Conservation (phyloP, 2,888 invertebrate species). For the Plebejus anna region DNA sequence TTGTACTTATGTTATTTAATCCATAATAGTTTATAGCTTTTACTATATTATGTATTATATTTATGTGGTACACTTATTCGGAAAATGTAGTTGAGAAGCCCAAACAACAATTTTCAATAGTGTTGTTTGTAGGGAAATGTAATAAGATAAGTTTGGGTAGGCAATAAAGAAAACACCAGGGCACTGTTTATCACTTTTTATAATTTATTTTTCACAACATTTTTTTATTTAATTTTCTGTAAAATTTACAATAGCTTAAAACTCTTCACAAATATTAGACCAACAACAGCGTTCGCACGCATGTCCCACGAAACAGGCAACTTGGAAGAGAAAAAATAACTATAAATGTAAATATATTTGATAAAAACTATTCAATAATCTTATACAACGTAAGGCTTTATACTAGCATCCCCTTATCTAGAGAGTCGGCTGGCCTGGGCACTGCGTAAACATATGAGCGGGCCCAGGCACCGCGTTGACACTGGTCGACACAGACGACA, state of each 20-base stretch:
- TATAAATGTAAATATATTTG: conserved; percentile 63
- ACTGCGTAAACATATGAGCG: conserved; percentile 40
- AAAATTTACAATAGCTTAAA: conserved; percentile 80
- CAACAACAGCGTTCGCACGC: conserved; percentile 57
- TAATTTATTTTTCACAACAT: conserved; percentile 80
- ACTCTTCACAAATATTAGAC: conserved; percentile 76
- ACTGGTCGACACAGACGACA: background rate
- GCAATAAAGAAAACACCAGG: conserved; percentile 51
- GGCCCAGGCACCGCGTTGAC: conserved; percentile 20
- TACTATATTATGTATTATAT: no score
- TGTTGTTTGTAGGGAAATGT: background rate
- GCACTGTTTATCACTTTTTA: conserved; percentile 78
- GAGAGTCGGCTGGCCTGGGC: conserved; percentile 63
- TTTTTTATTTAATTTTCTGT: conserved; percentile 77
- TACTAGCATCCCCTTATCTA: conserved; percentile 63
- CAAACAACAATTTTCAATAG: background rate
- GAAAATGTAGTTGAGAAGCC: background rate
- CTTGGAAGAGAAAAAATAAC: conserved; percentile 63
- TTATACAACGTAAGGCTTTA: conserved; percentile 64
- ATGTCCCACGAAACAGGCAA: conserved; percentile 63
- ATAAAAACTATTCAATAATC: conserved; percentile 65
- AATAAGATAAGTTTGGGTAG: conserved; percentile 16
- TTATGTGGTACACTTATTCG: no score
- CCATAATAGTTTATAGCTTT: no score
- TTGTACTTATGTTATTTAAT: no score